Evolutionary conservation across 2,888 invertebrate species (phyloP).

Genomic region (Cistogaster globosa): DNA sequence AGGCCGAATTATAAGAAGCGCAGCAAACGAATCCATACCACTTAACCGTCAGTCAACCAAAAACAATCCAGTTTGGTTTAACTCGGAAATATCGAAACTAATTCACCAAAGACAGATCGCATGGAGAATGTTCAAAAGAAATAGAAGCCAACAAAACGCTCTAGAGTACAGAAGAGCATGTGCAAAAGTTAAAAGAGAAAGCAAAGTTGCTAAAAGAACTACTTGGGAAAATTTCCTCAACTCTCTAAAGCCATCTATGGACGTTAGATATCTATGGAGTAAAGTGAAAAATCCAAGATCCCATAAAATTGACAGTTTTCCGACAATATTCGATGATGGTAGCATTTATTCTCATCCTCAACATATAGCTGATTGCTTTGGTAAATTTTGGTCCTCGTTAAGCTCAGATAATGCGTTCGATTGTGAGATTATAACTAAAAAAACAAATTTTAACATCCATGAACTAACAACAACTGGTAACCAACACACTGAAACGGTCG

Average conservation of each 20-base stretch:
- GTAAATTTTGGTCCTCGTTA: not conserved
- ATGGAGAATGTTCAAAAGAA: conserved; percentile 7
- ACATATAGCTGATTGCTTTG: not conserved
- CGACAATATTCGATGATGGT: not conserved
- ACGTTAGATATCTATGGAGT: conserved; percentile 41
- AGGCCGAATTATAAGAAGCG: not conserved
- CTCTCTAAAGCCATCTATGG: conserved; percentile 41
- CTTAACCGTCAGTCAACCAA: not conserved
- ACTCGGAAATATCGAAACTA: not conserved
- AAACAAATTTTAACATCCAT: too few species aligned
- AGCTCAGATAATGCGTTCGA: not conserved
- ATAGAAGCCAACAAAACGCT: not conserved
- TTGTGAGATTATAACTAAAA: too few species aligned
- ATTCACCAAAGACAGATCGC: not conserved
- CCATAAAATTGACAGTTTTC: not conserved
- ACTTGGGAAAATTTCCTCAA: conserved; percentile 40
- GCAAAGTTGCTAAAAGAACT: conserved; percentile 29
- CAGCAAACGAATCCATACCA: conserved; percentile 1
- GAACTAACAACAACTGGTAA: too few species aligned
- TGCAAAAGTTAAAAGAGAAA: conserved; percentile 32
- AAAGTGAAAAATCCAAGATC: conserved; percentile 31
- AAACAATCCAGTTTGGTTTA: conserved; percentile 5
- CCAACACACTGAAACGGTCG: too few species aligned
- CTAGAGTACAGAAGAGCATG: conserved; percentile 2
- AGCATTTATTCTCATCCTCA: not conserved